Base-by-base conservation (phyloP, 2,888 invertebrate genomes). In the Drosophila atroscutellata region DNA sequence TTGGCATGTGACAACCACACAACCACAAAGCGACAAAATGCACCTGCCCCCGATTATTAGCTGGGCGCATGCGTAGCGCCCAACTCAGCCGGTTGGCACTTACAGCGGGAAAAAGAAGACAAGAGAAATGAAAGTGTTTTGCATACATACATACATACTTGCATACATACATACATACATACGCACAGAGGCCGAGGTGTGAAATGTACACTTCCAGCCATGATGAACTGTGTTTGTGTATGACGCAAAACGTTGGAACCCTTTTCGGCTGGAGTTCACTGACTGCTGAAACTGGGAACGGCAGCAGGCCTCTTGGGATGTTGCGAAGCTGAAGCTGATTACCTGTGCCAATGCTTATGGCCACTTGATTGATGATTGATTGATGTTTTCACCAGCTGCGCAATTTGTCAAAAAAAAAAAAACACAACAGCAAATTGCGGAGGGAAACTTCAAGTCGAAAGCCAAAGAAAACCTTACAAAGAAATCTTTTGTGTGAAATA, bases 311-410 rank as follows among this genome's bases (percentile, higher is more conserved):
- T 54, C 9, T 36, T 54, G 63, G 54, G 60, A 63, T 65, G 28
- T 73, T 62, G 59, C 62, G 59, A 26, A 11, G 72, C 58, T 75
- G 56, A n/a, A 20, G 72, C 60, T 75, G 61, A 63, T 59, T 72
- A 36, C 45, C 45, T 52, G 55, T 59, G 49, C 57, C 71, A 50
- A 30, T 56, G 72, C 62, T 51, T 61, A 60, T 72, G 76, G 72
- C 54, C 68, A 72, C 60, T 83, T 77, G 84, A 86, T 86, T 83
- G 83, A 77, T 88, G 83, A 88, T 77, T 88, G 89, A 85, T 88
- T 88, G 86, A 81, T 77, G 84, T 81, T 85, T 85, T 85, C 89
- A 83, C 89, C 84, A 74, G 59, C 70, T 42, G 71, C 32, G 70
- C 74, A 79, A 80, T 80, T 71, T 80, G 80, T 79, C 73, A 80